phyloP scores from a whole-genome alignment of 2,113 vertebrate genomes.

The Arizona elegans region DNA sequence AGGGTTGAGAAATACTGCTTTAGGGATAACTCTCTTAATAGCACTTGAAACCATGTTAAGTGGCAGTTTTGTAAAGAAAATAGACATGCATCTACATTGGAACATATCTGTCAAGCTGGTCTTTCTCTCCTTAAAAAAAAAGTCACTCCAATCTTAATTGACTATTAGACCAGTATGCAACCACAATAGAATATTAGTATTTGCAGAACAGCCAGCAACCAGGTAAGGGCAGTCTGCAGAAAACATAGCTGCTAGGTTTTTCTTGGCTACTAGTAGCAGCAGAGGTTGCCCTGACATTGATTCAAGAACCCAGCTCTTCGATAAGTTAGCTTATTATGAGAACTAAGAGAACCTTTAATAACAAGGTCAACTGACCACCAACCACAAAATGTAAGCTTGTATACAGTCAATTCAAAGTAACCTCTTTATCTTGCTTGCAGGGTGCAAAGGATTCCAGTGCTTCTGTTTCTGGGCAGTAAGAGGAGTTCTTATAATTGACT shows the following conservation, averaged over 20 bases:
- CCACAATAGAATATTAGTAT: neutral
- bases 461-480: neutral
- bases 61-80: neutral
- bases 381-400: neutral
- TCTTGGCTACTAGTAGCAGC: neutral
- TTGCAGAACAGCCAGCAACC: neutral
- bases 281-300: neutral
- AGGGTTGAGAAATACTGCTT: neutral
- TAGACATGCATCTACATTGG: neutral
- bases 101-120: neutral
- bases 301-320: neutral
- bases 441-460: neutral
- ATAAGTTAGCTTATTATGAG: neutral
- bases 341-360: neutral
- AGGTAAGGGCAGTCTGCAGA: neutral
- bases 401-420: neutral
- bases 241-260: neutral
- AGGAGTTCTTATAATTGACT: neutral
- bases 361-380: neutral
- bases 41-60: conserved; percentile 27
- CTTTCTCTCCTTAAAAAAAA: neutral
- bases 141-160: neutral
- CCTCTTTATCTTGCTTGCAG: neutral
- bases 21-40: conserved; percentile 2
- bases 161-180: neutral